Percentiles rank a stretch among this genome's conserved stretches.
Conservation (phyloP, 2,888 invertebrate species). For the Eupithecia subumbrata region DNA sequence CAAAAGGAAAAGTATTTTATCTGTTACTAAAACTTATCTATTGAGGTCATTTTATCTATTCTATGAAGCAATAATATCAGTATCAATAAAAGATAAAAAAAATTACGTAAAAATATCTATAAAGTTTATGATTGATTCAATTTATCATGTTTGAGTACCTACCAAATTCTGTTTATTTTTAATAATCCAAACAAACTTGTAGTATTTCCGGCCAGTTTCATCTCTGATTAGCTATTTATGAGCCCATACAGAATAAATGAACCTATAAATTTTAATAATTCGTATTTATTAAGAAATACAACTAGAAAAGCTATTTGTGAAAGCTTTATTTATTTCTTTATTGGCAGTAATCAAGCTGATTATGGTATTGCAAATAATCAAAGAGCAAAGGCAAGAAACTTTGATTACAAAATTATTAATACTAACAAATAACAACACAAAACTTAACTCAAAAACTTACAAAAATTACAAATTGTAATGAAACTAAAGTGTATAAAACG, state of each 20-base stretch:
- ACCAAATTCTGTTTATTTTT: slow-evolving; percentile 28
- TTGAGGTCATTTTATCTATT: slow-evolving; percentile 64
- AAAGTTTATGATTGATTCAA: slow-evolving; percentile 38
- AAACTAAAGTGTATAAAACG: not conserved
- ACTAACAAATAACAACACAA: not conserved
- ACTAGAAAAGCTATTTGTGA: not conserved
- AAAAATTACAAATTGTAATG: not conserved
- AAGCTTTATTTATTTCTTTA: not conserved
- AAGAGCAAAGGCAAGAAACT: not conserved
- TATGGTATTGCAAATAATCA: not conserved
- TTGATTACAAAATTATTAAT: not conserved
- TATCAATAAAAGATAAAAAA: slow-evolving; percentile 54
- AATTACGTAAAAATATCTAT: slow-evolving; percentile 51
- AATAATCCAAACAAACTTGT: slow-evolving; percentile 26
- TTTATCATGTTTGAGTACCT: slow-evolving; percentile 23
- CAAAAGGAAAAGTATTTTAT: slow-evolving; percentile 49
- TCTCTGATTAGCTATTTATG: slow-evolving; percentile 27
- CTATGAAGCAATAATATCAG: slow-evolving; percentile 65
- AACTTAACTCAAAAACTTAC: not conserved
- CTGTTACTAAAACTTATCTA: slow-evolving; percentile 55
- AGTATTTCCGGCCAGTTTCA: slow-evolving; percentile 33
- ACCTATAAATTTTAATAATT: slow-evolving; percentile 24
- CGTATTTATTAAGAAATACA: not conserved
- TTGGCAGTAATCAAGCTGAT: not conserved
- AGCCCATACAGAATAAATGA: slow-evolving; percentile 19